phyloP scores from a whole-genome alignment of 2,888 invertebrate genomes.

The Tipula confusa region DNA sequence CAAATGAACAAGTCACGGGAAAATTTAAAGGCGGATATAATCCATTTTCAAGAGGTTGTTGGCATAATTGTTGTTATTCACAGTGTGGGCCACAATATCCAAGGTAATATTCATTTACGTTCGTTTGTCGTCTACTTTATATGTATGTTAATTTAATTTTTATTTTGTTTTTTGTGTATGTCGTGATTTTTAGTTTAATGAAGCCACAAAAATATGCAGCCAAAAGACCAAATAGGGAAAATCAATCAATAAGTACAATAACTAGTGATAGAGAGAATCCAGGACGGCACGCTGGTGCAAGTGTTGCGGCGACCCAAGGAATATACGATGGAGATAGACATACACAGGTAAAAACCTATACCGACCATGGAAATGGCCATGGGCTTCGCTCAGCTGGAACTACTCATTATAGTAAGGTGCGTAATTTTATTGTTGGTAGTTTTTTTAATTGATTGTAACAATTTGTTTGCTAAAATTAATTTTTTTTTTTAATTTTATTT shows the following conservation, averaged over 20 bases:
- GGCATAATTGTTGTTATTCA: conserved; percentile 90
- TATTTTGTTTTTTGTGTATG: conserved; percentile 31
- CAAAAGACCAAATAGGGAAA: conserved; percentile 55
- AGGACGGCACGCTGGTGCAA: conserved; percentile 44
- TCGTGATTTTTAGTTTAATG: conserved; percentile 53
- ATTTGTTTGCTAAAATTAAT: conserved; percentile 30
- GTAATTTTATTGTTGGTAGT: conserved; percentile 51
- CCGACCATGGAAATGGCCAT: conserved; percentile 84
- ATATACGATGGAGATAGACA: conserved; percentile 59
- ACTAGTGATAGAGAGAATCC: conserved; percentile 52
- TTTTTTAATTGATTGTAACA: conserved; percentile 30
- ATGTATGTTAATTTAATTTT: neutral
- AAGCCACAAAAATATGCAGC: conserved; percentile 65
- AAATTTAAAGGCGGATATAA: conserved; percentile 98
- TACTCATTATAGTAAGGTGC: conserved; percentile 88
- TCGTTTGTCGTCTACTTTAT: conserved; percentile 31
- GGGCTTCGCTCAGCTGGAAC: conserved; percentile 63
- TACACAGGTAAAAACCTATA: conserved; percentile 93
- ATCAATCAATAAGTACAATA: conserved; percentile 50
- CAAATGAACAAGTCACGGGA: conserved; percentile 99
- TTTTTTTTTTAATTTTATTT: conserved; percentile 34
- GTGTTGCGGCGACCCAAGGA: conserved; percentile 52
- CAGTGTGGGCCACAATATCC: conserved; percentile 97
- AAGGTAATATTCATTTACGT: conserved; percentile 59
- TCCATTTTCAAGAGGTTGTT: conserved; percentile 95